phyloP scores from a whole-genome alignment of 1,140 invertebrate species.

The Bacillus rossius region DNA sequence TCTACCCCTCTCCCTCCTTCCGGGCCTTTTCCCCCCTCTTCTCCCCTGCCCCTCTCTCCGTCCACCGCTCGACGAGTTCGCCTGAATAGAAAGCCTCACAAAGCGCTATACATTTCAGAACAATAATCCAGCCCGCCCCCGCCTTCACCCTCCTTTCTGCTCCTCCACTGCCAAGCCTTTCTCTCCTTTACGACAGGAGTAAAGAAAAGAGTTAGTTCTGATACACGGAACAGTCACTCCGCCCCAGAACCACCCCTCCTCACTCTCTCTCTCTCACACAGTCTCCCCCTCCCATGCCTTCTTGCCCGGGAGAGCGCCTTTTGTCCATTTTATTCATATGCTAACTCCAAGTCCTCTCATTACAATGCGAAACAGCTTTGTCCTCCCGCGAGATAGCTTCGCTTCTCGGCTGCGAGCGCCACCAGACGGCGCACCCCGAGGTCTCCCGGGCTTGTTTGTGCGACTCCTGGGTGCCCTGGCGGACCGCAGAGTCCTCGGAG shows the following conservation, averaged over 20 bases:
- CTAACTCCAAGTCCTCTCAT: slow-evolving; percentile 17
- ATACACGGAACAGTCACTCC: slow-evolving; percentile 9
- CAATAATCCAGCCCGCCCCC: slow-evolving; percentile 14
- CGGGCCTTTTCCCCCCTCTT: too few relatives aligned
- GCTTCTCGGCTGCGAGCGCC: slow-evolving; percentile 4
- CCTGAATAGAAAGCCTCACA: slow-evolving; percentile 18
- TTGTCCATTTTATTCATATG: slow-evolving; percentile 20
- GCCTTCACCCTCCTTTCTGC: not conserved
- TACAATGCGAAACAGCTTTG: slow-evolving; percentile 17
- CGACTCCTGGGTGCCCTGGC: slow-evolving; percentile 10
- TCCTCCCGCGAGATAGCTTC: slow-evolving; percentile 16
- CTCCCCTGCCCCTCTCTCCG: not conserved
- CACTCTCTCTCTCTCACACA: not conserved
- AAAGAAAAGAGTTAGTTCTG: slow-evolving; percentile 20
- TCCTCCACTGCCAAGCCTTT: not conserved
- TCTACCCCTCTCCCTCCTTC: slow-evolving; percentile 3
- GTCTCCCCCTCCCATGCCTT: not conserved
- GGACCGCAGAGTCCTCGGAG: not conserved
- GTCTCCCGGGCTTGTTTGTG: slow-evolving; percentile 15
- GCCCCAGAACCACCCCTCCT: not conserved
- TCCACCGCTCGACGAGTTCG: slow-evolving; percentile 8
- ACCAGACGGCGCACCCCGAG: slow-evolving; percentile 3
- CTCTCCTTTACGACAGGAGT: slow-evolving; percentile 14
- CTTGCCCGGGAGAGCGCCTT: slow-evolving; percentile 2
- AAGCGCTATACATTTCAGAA: slow-evolving; percentile 20